Evolutionary conservation across 2,797 vertebrate species (phyloP), one percentile per base, ranked within the genome.

Genomic region (Anomalospiza imberbis): DNA sequence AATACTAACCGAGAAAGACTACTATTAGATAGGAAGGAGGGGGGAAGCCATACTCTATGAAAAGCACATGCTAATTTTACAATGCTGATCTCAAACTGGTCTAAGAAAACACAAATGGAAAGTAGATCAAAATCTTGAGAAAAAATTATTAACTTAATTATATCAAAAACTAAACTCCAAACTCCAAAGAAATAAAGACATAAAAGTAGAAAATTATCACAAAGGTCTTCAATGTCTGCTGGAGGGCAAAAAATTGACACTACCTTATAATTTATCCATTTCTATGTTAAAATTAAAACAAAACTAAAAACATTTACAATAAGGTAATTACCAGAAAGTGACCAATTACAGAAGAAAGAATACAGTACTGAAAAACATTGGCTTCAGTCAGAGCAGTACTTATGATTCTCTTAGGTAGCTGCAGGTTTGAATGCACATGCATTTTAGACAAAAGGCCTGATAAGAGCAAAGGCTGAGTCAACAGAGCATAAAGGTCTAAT

Each of bases 21-120:
- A 17, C 10, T 51, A 9, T 32, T 40, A 31, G 61, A 28, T 29
- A 81, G 28, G 26, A 62, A 31, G 15, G 17, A 53, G 28, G 7
- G 2, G 7, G 1, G 1, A 28, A 38, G 13, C 1, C 25, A 53
- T 8, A 50, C 1, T 75, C 6, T 14, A 13, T 20, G 13, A 54
- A 88, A 88, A 92, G 48, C 6, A 83, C 28, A 22, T 57, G 9
- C 17, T 76, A 48, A 68, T 79, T 82, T 79, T 72, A 63, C 13
- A 71, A 61, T 40, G 68, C 12, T 44, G 10, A 73, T 54, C 32
- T 71, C 29, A 84, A 31, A 50, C 2, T 67, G 60, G 15, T 60
- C 50, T 68, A 38, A 85, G 45, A 79, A 21, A 83, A 71, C 12
- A 34, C 34, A 83, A 87, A 71, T 11, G 7, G 26, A 65, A 81